Evolutionary conservation across 2,113 vertebrate species (phyloP), one percentile per base, ranked within the genome.

Genomic region (Syngnathoides biaculeatus): DNA sequence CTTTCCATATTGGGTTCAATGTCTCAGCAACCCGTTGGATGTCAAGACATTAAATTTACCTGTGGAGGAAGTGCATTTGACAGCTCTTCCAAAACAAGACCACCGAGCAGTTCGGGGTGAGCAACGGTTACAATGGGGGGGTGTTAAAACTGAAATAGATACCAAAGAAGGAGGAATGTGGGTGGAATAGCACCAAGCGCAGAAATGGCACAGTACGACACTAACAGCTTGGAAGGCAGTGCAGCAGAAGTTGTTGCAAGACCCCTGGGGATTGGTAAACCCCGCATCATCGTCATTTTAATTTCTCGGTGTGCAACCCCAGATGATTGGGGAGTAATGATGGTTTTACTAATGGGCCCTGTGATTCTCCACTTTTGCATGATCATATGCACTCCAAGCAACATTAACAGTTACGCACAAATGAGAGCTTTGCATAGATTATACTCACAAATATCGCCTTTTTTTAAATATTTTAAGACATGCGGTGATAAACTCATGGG

Each of bases 271-370:
- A 83, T 35, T 52, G 77, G 42, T 77, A 68, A 78, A 77, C 69
- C 74, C 83, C 30, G 79, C 74, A 69, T 79, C 82, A 81, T 87
- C 75, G 76, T 81, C 77, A 90, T 90, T 88, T 86, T 77, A 79
- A 87, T 87, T 88, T 87, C 81, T 86, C 77, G 86, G 84, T 86
- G 81, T 76, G 82, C 80, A 78, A 82, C 75, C 86, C 83, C 76
- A 74, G 82, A 84, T 89, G 84, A 90, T 90, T 84, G 79, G 75
- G 79, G 70, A 27, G 39, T 87, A 84, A 88, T 87, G 80, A 87
- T 85, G 78, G 76, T 85, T 80, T 67, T 82, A 80, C 76, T 89
- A 90, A 89, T 88, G 85, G 83, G 76, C 70, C 78, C 64, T 83
- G 74, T 87, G 83, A 82, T 82, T 85, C 82, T 71, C 57, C 70